Base-by-base conservation (phyloP, 2,113 vertebrate species). In the Pseudorhombus dupliciocellatus region DNA sequence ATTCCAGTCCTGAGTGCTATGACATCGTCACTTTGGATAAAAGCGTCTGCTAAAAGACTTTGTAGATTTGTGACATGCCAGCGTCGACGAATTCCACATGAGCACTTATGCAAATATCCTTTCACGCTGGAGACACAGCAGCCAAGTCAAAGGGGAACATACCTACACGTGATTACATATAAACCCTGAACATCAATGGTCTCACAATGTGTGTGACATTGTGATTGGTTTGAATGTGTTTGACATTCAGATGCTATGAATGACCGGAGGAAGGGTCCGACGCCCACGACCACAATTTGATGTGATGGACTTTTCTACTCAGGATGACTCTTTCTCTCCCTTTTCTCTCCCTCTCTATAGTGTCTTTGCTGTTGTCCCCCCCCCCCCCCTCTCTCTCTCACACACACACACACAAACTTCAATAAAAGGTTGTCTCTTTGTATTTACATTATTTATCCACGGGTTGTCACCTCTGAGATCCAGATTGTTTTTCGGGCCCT, bases 401-500 rank as follows among this genome's bases (percentile, higher is more conserved):
- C 34, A 48, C 46, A 50, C 42, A 86, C 87, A 84, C 10, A 37
- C 31, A 74, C 75, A 85, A 82, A 79, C 86, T 87, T 84, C 80
- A 90, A 90, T 89, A 90, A 85, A 88, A 87, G 65, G 71, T 68
- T 86, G 87, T 87, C 86, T 87, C 80, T 70, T 79, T 76, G 78
- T 85, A 90, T 92, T 90, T 91, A 90, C 88, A 91, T 92, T 91
- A 92, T 90, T 90, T 90, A 92, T 90, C 84, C 67, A 81, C 77
- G 84, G 70, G 77, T 79, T 84, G 83, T 91, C 90, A 88, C 84
- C 86, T 91, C 79, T 82, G 76, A 90, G 89, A 88, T 87, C 77
- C 74, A 87, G 87, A 90, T 89, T 90, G 87, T 90, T 89, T 91
- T 86, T 88, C 55, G 77, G 82, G 48, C 63, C 89, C 84, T 81